Evolutionary conservation across 2,797 vertebrate genomes (phyloP), one percentile per base, ranked within the genome.

Genomic region (Catostomus latipinnis): DNA sequence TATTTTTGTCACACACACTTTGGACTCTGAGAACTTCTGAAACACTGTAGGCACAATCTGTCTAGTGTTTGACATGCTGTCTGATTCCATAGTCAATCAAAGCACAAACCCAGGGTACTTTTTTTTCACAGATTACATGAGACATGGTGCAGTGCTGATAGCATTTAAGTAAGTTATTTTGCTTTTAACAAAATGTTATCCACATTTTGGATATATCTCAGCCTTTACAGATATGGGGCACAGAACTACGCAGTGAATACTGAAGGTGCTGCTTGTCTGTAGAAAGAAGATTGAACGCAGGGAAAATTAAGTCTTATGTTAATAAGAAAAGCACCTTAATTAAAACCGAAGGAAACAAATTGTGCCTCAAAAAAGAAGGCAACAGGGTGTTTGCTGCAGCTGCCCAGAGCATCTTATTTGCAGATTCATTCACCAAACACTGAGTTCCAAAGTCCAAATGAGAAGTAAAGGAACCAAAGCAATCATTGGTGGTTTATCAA

Each of bases 241-340:
- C 5, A 53, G 4, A 58, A 8, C 57, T 4, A 58, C 18, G 8
- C 13, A 6, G 16, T n/a, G 7, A 75, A 58, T 58, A 65, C 43
- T 45, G 6, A 69, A 43, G 8, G 1, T 56, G 60, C 43, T 22
- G 46, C 49, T 49, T 52, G 49, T 12, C 49, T 5, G 9, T 63
- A 12, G 85, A 92, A 57, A 53, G 6, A 53, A 60, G 6, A 74
- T 87, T 86, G 85, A 90, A 80, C 76, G 85, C 72, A 88, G 82
- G 67, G 87, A 83, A 89, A 92, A 91, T 89, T 86, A 85, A 54
- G 86, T 82, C 71, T 80, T 83, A 82, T 87, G 87, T 89, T 89
- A 89, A 90, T 90, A 88, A 90, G 83, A 85, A 88, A 81, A 81
- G 82, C 85, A 70, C 86, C 88, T 89, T 91, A 89, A 91, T 93